Conservation (phyloP, 1,140 invertebrate genomes). For the Tachypleus tridentatus region DNA sequence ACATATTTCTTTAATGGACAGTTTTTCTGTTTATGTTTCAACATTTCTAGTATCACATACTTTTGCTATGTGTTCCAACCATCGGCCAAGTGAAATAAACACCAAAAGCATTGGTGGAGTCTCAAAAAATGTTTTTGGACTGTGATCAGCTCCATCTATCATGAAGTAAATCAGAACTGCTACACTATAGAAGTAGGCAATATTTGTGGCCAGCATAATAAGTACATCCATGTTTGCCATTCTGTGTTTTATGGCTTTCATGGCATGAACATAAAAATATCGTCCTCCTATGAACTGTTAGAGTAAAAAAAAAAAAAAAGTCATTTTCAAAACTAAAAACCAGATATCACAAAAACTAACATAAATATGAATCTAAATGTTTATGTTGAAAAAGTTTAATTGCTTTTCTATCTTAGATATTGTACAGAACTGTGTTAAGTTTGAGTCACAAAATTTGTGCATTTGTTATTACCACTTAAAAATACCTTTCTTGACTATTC, state of each 20-base stretch:
- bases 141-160: slow-evolving; percentile 55
- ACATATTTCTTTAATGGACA: not conserved
- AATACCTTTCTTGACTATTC: no score
- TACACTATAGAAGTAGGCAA: slow-evolving; percentile 88
- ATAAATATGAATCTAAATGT: no score
- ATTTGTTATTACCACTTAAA: no score
- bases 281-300: slow-evolving; percentile 80
- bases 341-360: no score
- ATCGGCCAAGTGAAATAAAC: slow-evolving; percentile 96
- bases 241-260: slow-evolving; percentile 69
- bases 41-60: slow-evolving; percentile 34
- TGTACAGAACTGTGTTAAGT: no score
- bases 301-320: slow-evolving; percentile 23
- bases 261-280: slow-evolving; percentile 94
- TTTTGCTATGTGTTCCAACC: slow-evolving; percentile 97
- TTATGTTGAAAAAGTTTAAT: no score
- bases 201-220: slow-evolving; percentile 93
- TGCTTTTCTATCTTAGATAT: no score
- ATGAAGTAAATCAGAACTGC: slow-evolving; percentile 71
- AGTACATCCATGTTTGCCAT: slow-evolving; percentile 98
- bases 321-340: no score
- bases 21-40: slow-evolving; percentile 2
- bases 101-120: slow-evolving; percentile 97
- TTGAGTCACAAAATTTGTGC: no score
- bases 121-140: slow-evolving; percentile 95